A percentile compares a stretch with the other conserved stretches of the same genome.
Evolutionary conservation across 2,888 invertebrate species (phyloP).

Genomic region (Celastrina argiolus): DNA sequence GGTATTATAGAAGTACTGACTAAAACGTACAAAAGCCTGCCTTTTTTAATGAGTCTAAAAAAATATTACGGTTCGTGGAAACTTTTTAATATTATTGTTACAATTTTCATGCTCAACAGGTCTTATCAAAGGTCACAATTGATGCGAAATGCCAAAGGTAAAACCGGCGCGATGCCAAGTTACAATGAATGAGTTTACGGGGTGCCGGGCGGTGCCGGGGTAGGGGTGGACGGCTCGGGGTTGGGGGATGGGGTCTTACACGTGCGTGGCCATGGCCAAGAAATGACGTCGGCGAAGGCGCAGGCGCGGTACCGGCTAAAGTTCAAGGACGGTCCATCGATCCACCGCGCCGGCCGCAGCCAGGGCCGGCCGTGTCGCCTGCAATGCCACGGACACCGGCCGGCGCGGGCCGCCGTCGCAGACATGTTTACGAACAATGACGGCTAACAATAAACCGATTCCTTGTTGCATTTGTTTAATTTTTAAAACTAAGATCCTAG

Average conservation of each 20-base stretch:
- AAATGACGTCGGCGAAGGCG: conserved; percentile 65
- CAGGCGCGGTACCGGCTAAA: conserved; percentile 50
- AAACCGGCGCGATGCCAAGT: conserved; percentile 39
- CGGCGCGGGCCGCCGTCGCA: not conserved
- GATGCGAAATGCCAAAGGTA: conserved; percentile 65
- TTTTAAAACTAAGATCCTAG: not conserved
- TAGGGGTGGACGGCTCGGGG: conserved; percentile 28
- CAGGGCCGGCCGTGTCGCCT: conserved; percentile 52
- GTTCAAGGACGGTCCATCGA: conserved; percentile 73
- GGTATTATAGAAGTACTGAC: no score
- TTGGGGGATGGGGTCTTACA: conserved; percentile 44
- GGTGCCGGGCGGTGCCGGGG: conserved; percentile 23
- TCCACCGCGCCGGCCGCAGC: conserved; percentile 50
- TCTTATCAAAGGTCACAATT: conserved; percentile 58
- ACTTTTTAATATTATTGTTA: conserved; percentile 1
- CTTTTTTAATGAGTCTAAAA: not conserved
- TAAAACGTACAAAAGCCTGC: no score
- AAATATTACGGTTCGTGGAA: not conserved
- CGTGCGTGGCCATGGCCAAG: conserved; percentile 68
- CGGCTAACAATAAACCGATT: not conserved
- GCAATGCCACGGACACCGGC: conserved; percentile 53
- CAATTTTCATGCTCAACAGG: conserved; percentile 44
- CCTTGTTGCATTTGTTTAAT: not conserved
- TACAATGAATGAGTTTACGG: conserved; percentile 34
- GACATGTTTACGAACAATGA: not conserved